phyloP scores from a whole-genome alignment of 2,888 invertebrate species.

The Drosophila nigricruria region DNA sequence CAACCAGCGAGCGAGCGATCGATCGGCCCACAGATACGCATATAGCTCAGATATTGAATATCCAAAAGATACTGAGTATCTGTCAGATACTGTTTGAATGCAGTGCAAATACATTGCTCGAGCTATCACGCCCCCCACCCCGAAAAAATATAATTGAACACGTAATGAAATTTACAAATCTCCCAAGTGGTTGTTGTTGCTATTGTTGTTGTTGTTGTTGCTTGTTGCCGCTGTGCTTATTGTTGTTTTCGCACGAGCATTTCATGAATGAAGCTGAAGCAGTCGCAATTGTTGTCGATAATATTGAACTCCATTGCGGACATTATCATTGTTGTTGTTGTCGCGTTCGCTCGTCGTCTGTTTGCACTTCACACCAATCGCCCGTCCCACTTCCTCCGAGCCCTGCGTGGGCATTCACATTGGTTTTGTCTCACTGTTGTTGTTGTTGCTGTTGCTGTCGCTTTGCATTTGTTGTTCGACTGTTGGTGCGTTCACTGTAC shows the following conservation, averaged over 20 bases:
- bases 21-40: conserved; percentile 5
- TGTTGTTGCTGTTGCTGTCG: conserved; percentile 25
- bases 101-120: conserved; percentile 43
- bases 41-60: background rate
- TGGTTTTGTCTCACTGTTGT: conserved; percentile 40
- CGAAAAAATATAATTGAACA: conserved; percentile 26
- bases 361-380: conserved; percentile 64
- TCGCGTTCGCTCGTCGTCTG: conserved; percentile 29
- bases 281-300: conserved; percentile 49
- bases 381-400: background rate
- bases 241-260: conserved; percentile 54
- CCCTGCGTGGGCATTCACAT: conserved; percentile 43
- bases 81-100: conserved; percentile 34
- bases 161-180: conserved; percentile 58
- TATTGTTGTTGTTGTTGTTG: conserved; percentile 31
- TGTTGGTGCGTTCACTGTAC: conserved; percentile 57
- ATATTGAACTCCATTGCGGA: conserved; percentile 59
- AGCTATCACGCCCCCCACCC: background rate
- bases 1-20: background rate
- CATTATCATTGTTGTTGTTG: conserved; percentile 9
- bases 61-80: background rate
- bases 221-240: conserved; percentile 39
- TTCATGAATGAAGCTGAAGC: conserved; percentile 74
- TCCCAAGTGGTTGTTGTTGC: conserved; percentile 20
- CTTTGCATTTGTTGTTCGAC: conserved; percentile 61